Evolutionary conservation across 2,797 vertebrate species (phyloP), one percentile per base, ranked within the genome.

Genomic region (Callimico goeldii): DNA sequence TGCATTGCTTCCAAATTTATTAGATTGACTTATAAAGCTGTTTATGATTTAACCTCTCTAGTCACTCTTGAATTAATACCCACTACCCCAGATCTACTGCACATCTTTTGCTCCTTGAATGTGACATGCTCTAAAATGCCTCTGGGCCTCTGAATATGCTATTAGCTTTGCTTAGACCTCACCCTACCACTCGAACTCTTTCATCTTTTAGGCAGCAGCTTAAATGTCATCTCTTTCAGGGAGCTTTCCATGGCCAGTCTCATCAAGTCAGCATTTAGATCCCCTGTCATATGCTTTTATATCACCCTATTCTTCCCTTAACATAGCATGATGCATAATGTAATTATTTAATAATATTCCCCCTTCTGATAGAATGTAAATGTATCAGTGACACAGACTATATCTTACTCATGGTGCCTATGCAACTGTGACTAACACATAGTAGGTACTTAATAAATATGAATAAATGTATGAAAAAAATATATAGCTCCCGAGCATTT

Each of bases 31-130:
- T 46, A 46, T n/a, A 81, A 96, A 50, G 1, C 14, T 17, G n/a
- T 85, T 91, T 88, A 58, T 76, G 30, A 86, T 58, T 88, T 88
- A 93, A 75, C 75, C 57, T 95, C 30, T 94, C n/a, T 46, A 50
- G 36, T 89, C 57, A 91, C n/a, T 64, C 41, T 30, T 85, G 48
- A 28, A 67, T 84, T 80, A 86, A 84, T 72, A 73, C 10, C 43
- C n/a, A 19, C 0, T 84, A 48, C 41, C 52, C 39, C 67, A 61
- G 43, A 14, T 93, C 83, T 84, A 36, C 13, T 95, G 77, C 19
- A 33, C 24, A 85, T 87, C 22, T 64, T 75, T 73, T 17, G 7
- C 81, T 95, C 50, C 43, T 86, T 85, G 50, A 81, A 95, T 77
- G 22, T 41, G 22, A 57, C 24, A 64, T 82, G 41, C 19, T 91